Evolutionary conservation across 2,888 invertebrate species (phyloP).

Genomic region (Danaus chrysippus): DNA sequence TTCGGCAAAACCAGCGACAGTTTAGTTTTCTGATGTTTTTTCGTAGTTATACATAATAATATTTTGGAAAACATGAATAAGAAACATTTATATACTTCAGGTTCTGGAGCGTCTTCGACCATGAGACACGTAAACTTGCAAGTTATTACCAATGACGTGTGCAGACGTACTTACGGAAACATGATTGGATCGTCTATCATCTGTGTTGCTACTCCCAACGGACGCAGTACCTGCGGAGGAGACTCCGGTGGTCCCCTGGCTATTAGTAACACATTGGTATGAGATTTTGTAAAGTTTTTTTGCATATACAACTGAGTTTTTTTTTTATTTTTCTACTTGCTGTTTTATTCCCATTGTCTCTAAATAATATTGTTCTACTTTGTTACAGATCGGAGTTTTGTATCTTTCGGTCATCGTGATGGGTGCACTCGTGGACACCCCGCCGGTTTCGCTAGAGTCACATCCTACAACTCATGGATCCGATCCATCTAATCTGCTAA

Average conservation of each 20-base stretch:
- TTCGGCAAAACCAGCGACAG: constrained; percentile 24
- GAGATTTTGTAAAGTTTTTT: neutral
- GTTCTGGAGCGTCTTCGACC: neutral
- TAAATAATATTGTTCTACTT: too few relatives aligned
- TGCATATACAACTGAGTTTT: too few relatives aligned
- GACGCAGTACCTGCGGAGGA: neutral
- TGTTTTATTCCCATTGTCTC: too few relatives aligned
- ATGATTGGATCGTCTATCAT: neutral
- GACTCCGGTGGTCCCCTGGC: constrained; percentile 3
- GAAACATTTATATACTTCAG: neutral
- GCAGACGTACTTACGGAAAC: neutral
- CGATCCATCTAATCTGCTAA: constrained; percentile 7
- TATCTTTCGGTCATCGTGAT: constrained; percentile 32
- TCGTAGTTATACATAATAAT: neutral
- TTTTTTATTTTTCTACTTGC: too few relatives aligned
- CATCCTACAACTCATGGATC: constrained; percentile 35
- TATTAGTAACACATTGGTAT: neutral
- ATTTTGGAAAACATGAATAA: neutral
- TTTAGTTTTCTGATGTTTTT: constrained; percentile 18
- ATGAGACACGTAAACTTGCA: neutral
- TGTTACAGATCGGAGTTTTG: constrained; percentile 33
- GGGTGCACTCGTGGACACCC: constrained; percentile 35
- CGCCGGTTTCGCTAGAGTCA: constrained; percentile 38
- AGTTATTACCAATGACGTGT: constrained; percentile 1
- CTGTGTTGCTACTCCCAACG: neutral